These are phyloP conservation scores for Propithecus perrieri DNA, from an alignment of 2,797 vertebrate genomes.

Conservation along the genomic window DNA sequence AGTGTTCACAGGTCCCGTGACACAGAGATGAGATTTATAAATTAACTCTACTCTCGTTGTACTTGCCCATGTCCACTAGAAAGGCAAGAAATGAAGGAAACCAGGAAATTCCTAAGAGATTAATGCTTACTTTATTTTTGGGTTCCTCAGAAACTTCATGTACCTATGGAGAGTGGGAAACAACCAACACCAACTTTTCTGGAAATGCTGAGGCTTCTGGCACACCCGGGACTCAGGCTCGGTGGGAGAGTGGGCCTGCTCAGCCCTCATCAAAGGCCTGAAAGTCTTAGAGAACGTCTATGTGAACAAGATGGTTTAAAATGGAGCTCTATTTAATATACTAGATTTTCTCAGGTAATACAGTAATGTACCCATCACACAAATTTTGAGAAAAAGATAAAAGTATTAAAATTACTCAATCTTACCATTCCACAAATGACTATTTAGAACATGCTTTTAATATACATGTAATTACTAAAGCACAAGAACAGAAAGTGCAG, in stretches of 20 bases:
- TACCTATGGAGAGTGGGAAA: neutral
- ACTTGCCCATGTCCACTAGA: neutral
- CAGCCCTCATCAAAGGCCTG: neutral
- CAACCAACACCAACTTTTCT: neutral
- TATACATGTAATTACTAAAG: neutral
- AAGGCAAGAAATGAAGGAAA: conserved; percentile 8
- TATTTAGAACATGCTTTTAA: neutral
- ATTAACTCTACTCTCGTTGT: neutral
- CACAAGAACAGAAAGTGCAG: neutral
- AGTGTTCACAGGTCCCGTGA: neutral
- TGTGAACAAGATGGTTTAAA: neutral
- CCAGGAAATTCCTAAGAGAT: neutral
- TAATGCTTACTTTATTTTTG: neutral
- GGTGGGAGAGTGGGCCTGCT: neutral
- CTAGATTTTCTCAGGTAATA: neutral
- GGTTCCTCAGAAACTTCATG: neutral
- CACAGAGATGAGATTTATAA: neutral
- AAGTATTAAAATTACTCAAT: neutral
- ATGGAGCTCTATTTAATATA: neutral
- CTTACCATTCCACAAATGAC: neutral
- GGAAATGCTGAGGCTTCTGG: neutral
- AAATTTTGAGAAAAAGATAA: neutral
- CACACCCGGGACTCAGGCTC: neutral
- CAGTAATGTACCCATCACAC: neutral
- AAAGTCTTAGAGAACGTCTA: neutral